Conservation (phyloP, 2,888 invertebrate species). For the Lacanobia wlatinum region DNA sequence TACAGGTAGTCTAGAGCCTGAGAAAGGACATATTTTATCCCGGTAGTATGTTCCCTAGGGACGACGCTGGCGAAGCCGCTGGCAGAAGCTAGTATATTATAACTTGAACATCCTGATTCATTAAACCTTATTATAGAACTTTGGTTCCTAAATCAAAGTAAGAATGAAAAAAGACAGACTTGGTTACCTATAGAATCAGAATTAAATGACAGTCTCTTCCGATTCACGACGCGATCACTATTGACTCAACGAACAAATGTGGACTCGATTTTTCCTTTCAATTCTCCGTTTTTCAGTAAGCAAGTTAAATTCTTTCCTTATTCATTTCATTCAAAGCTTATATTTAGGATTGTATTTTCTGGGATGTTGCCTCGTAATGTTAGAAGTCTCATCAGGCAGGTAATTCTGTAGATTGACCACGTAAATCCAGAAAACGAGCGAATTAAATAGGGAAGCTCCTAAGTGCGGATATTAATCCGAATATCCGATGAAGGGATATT, state of each 20-base stretch:
- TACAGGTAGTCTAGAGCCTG: too few species aligned
- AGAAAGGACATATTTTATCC: too few species aligned
- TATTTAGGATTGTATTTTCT: constrained; percentile 1
- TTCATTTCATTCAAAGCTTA: constrained; percentile 18
- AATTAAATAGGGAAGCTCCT: constrained; percentile 73
- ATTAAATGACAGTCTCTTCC: constrained; percentile 8
- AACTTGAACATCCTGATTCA: background rate
- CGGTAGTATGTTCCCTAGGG: too few species aligned
- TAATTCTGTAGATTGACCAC: constrained; percentile 75
- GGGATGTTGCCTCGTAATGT: constrained; percentile 18
- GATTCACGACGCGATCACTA: constrained; percentile 15
- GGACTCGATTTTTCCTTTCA: constrained; percentile 22
- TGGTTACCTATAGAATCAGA: constrained; percentile 3
- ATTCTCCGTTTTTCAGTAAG: constrained; percentile 22
- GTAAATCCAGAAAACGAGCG: constrained; percentile 77
- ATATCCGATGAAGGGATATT: constrained; percentile 56
- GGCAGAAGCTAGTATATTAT: too few species aligned
- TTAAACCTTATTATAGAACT: background rate
- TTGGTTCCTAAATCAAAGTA: too few species aligned
- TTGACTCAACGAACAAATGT: constrained; percentile 33
- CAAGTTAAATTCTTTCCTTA: constrained; percentile 15
- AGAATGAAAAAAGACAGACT: background rate
- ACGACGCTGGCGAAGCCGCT: too few species aligned
- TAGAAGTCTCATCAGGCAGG: constrained; percentile 66
- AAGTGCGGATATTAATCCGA: constrained; percentile 73